These are phyloP conservation scores for Platichthys stellatus DNA, from an alignment of 2,113 vertebrate genomes.

Conservation along the genomic window DNA sequence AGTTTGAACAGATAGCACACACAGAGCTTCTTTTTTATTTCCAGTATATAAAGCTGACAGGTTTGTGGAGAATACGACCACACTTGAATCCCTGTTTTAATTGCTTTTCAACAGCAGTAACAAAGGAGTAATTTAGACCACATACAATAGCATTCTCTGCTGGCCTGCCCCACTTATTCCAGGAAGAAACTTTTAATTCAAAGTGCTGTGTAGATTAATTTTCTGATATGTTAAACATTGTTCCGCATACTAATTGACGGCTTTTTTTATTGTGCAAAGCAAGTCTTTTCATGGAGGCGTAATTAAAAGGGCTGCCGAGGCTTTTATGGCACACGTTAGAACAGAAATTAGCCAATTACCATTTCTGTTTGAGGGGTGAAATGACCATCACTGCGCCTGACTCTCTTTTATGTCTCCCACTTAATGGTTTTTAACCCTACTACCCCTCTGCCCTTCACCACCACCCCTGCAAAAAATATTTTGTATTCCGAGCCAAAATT, in stretches of 20 bases:
- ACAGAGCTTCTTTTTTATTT: constrained; percentile 30
- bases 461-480: constrained; percentile 56
- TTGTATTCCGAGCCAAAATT: constrained; percentile 51
- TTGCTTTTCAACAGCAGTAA: constrained; percentile 80
- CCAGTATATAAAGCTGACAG: constrained; percentile 57
- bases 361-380: constrained; percentile 71
- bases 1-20: constrained; percentile 50
- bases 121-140: constrained; percentile 80
- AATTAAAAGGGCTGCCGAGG: constrained; percentile 75
- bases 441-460: neutral
- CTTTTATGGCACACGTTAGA: constrained; percentile 76
- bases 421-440: constrained; percentile 65
- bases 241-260: constrained; percentile 84
- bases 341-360: constrained; percentile 78
- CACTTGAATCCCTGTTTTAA: constrained; percentile 77
- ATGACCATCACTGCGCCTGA: constrained; percentile 62
- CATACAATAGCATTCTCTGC: constrained; percentile 79
- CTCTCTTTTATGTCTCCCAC: constrained; percentile 61
- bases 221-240: constrained; percentile 85
- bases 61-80: constrained; percentile 73
- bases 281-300: constrained; percentile 72
- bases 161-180: constrained; percentile 83
- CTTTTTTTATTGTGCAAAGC: constrained; percentile 75
- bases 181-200: constrained; percentile 82
- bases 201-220: constrained; percentile 85